A percentile compares a stretch with the other conserved stretches of the same genome.
phyloP scores from a whole-genome alignment of 2,797 vertebrate genomes.

The Coranthus polyacanthus region DNA sequence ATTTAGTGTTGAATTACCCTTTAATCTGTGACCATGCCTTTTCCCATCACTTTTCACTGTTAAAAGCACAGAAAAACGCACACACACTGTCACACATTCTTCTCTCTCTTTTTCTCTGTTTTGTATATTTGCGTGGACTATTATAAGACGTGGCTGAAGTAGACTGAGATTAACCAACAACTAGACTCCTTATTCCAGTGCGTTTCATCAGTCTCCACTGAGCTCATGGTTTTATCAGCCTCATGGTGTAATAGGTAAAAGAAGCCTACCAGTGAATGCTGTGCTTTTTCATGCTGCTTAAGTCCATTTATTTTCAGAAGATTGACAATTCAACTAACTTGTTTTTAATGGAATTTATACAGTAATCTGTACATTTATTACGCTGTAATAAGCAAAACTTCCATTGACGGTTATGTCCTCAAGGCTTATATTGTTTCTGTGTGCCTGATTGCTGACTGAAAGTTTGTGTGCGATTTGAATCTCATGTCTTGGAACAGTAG shows the following conservation, averaged over 20 bases:
- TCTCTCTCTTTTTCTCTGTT: constrained; percentile 33
- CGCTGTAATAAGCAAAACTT: constrained; percentile 52
- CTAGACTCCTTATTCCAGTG: constrained; percentile 34
- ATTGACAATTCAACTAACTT: constrained; percentile 35
- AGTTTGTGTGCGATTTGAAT: constrained; percentile 48
- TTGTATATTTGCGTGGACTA: constrained; percentile 36
- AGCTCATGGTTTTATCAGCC: constrained; percentile 35
- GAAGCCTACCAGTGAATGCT: constrained; percentile 50
- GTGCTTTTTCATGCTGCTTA: constrained; percentile 51
- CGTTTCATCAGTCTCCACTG: constrained; percentile 20
- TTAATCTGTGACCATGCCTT: constrained; percentile 58
- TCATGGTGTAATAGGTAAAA: constrained; percentile 27
- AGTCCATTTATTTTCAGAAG: constrained; percentile 24
- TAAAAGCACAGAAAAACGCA: constrained; percentile 66
- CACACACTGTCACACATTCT: constrained; percentile 18
- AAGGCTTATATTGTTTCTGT: constrained; percentile 52
- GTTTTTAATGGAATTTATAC: constrained; percentile 36
- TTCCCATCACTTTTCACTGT: constrained; percentile 48
- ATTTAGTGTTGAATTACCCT: constrained; percentile 61
- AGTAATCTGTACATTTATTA: constrained; percentile 42
- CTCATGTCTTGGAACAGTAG: constrained; percentile 57
- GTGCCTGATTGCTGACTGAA: constrained; percentile 59
- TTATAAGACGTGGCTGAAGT: constrained; percentile 33
- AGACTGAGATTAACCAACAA: constrained; percentile 25
- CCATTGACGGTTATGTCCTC: constrained; percentile 46